phyloP scores from a whole-genome alignment of 2,797 vertebrate species.

The Limnodromus scolopaceus region DNA sequence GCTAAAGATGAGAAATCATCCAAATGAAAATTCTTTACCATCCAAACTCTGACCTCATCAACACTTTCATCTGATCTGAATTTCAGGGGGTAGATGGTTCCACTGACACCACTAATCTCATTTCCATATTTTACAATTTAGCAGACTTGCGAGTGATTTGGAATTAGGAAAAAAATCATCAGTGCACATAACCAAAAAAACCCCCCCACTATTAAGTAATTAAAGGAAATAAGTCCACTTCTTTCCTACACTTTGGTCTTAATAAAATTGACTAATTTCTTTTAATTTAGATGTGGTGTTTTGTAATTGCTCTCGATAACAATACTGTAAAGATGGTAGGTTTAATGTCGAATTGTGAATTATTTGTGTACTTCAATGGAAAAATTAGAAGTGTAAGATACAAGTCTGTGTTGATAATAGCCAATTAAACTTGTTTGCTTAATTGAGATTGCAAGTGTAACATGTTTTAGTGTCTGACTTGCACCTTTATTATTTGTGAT shows the following conservation, averaged over 20 bases:
- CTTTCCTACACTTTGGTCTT: not conserved
- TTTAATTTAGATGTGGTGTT: not conserved
- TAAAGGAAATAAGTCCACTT: not conserved
- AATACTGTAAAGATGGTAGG: not conserved
- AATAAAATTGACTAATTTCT: not conserved
- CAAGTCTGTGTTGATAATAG: not conserved
- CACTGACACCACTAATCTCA: not conserved
- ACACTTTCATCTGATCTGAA: not conserved
- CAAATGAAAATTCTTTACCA: not conserved
- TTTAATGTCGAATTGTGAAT: not conserved
- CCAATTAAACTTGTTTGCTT: not conserved
- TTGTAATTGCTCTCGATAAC: not conserved
- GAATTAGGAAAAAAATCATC: not conserved
- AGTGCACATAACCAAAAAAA: not conserved
- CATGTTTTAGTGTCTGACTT: not conserved
- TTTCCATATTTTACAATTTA: not conserved
- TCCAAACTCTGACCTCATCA: not conserved
- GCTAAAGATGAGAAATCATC: not conserved
- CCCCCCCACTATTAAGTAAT: not conserved
- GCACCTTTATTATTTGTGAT: not conserved
- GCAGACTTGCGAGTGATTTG: not conserved
- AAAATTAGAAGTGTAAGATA: not conserved
- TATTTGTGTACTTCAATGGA: not conserved
- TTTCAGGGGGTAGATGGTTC: not conserved
- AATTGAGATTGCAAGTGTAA: not conserved